Conservation (phyloP, 2,113 vertebrate species). For the Caretta caretta region DNA sequence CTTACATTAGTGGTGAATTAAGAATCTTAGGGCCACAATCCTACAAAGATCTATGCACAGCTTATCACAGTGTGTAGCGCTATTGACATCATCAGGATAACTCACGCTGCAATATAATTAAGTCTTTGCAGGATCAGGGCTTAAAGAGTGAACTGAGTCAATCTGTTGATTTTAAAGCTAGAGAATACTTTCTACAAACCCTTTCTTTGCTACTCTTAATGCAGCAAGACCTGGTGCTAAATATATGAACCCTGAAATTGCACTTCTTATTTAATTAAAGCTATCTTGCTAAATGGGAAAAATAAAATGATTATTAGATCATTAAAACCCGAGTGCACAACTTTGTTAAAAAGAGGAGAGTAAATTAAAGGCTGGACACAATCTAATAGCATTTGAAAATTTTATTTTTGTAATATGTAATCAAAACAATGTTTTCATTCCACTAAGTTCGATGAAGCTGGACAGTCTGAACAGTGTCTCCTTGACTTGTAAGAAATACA, state of each 20-base stretch:
- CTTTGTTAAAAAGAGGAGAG: neutral
- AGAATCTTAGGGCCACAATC: neutral
- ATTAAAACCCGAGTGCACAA: neutral
- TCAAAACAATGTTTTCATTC: neutral
- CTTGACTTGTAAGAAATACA: neutral
- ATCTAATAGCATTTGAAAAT: neutral
- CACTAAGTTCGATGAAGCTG: neutral
- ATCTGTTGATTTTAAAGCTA: neutral
- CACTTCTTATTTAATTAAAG: neutral
- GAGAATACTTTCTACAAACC: neutral
- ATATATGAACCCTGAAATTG: neutral
- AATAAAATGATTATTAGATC: fast-evolving
- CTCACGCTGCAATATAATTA: neutral
- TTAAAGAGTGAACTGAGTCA: neutral
- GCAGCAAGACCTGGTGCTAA: neutral
- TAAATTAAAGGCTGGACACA: conserved; percentile 13
- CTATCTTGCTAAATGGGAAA: conserved; percentile 16
- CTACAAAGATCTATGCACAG: neutral
- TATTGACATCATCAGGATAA: neutral
- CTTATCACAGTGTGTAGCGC: neutral
- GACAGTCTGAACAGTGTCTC: neutral
- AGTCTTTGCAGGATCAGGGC: neutral
- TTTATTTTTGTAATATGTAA: neutral
- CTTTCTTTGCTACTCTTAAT: neutral
- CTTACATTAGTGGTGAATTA: neutral